Conservation (phyloP, 2,888 invertebrate species). For the Crematogaster levior region DNA sequence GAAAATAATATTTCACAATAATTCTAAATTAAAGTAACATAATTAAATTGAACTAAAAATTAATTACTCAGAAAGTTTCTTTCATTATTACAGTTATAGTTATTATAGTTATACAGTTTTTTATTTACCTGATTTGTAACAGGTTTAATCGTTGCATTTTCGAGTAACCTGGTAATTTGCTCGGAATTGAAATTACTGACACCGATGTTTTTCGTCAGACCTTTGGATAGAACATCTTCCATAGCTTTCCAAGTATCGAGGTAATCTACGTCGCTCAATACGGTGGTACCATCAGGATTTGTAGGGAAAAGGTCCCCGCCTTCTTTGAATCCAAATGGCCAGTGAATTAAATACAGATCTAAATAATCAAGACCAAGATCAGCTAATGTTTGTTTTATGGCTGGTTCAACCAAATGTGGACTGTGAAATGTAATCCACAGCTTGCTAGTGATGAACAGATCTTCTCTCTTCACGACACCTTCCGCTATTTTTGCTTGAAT, state of each 20-base stretch:
- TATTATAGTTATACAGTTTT: not conserved
- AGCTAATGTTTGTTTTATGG: constrained; percentile 89
- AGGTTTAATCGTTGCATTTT: constrained; percentile 87
- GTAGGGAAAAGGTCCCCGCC: constrained; percentile 77
- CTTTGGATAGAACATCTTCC: constrained; percentile 89
- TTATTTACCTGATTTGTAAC: constrained; percentile 88
- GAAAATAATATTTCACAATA: not conserved
- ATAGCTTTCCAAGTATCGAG: constrained; percentile 90
- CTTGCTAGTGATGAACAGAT: constrained; percentile 91
- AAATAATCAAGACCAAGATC: constrained; percentile 92
- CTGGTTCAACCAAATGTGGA: constrained; percentile 91
- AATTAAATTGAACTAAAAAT: not conserved
- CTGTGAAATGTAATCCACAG: constrained; percentile 94
- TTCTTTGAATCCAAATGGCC: constrained; percentile 93
- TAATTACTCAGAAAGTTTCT: not conserved
- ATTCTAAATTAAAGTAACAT: too few relatives aligned
- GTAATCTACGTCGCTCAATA: constrained; percentile 89
- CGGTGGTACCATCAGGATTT: constrained; percentile 83
- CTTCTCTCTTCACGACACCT: constrained; percentile 90
- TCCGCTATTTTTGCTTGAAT: constrained; percentile 88
- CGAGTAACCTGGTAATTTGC: constrained; percentile 89
- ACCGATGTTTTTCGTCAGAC: constrained; percentile 90
- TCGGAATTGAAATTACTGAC: constrained; percentile 92
- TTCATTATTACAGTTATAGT: not conserved
- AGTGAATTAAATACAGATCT: constrained; percentile 96